phyloP scores from a whole-genome alignment of 2,113 vertebrate genomes.

The Spea multiplicata region DNA sequence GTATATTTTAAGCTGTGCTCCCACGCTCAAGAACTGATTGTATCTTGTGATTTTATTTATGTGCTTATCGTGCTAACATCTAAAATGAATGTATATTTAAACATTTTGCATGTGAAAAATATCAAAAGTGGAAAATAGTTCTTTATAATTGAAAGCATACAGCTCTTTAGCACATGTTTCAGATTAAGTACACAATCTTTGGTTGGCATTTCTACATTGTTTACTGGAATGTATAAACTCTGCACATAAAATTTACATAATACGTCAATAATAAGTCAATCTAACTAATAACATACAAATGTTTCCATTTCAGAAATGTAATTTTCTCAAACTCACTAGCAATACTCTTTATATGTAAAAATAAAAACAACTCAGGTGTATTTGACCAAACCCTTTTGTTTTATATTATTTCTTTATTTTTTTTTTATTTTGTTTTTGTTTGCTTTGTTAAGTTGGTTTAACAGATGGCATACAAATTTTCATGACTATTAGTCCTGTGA shows the following conservation, averaged over 20 bases:
- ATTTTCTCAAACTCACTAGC: slow-evolving; percentile 12
- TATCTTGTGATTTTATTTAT: slow-evolving; percentile 17
- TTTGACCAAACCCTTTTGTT: background rate
- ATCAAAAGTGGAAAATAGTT: slow-evolving; percentile 35
- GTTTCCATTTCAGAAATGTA: slow-evolving; percentile 19
- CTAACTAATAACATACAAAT: slow-evolving; percentile 44
- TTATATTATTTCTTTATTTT: slow-evolving; percentile 4
- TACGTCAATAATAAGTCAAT: slow-evolving; percentile 40
- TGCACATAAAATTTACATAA: slow-evolving; percentile 44
- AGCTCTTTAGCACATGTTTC: slow-evolving; percentile 25
- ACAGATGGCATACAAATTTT: slow-evolving; percentile 3
- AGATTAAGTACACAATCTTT: slow-evolving; percentile 38
- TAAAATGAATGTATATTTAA: slow-evolving; percentile 36
- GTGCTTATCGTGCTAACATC: slow-evolving; percentile 12
- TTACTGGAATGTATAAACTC: slow-evolving; percentile 44
- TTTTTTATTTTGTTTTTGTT: slow-evolving; percentile 1
- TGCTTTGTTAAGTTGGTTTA: slow-evolving; percentile 3
- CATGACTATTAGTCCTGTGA: background rate
- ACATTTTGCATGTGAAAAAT: slow-evolving; percentile 38
- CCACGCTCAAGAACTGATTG: background rate
- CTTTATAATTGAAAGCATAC: slow-evolving; percentile 41
- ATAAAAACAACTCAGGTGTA: background rate
- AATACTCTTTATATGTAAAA: slow-evolving; percentile 13
- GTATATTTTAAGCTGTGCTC: slow-evolving; percentile 10
- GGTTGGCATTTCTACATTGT: slow-evolving; percentile 39